Evolutionary conservation across 1,140 invertebrate species (phyloP).

Genomic region (Bombyx mandarina): DNA sequence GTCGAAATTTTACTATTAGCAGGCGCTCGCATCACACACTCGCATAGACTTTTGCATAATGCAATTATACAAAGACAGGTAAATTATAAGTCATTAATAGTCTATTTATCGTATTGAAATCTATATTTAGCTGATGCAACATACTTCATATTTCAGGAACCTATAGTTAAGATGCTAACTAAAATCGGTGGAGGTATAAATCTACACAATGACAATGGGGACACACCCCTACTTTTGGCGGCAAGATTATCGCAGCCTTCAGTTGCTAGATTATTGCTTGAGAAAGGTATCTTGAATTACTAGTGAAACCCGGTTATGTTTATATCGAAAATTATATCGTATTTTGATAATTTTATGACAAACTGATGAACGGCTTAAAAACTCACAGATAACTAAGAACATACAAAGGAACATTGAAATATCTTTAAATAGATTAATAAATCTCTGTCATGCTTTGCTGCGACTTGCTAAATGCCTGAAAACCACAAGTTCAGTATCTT

Average conservation of each 20-base stretch:
- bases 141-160: constrained; percentile 26
- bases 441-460: no score
- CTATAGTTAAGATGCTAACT: constrained; percentile 45
- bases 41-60: constrained; percentile 54
- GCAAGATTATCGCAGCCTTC: constrained; percentile 65
- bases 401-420: no score
- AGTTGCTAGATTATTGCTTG: constrained; percentile 61
- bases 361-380: no score
- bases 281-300: constrained; percentile 55
- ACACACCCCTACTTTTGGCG: constrained; percentile 74
- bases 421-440: no score
- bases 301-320: no score
- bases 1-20: constrained; percentile 41
- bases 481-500: no score
- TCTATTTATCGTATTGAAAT: background rate
- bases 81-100: constrained; percentile 3
- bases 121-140: background rate
- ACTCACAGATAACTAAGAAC: no score
- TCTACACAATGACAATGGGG: constrained; percentile 72
- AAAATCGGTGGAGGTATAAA: constrained; percentile 65
- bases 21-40: constrained; percentile 53
- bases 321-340: no score
- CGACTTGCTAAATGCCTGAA: no score
- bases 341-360: no score
- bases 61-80: constrained; percentile 56